Base-by-base conservation (phyloP, 2,797 vertebrate genomes). In the Lagodon rhomboides region DNA sequence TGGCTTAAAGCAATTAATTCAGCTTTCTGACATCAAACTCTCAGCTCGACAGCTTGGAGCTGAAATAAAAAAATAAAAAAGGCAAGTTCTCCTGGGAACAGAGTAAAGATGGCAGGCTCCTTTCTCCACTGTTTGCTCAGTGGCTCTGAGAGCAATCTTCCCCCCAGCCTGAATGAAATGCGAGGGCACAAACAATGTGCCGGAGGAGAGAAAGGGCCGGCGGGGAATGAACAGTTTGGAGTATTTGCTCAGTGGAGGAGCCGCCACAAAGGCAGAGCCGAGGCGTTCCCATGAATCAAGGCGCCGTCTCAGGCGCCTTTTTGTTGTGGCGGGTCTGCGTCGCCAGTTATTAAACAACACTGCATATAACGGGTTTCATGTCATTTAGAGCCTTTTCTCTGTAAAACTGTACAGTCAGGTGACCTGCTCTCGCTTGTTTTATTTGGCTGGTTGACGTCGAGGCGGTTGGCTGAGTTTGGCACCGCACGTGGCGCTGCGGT, bases 241-340 rank as follows among this genome's bases (percentile, higher is more conserved):
- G 96, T 98, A 97, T 98, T 98, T 98, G 95, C 97, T 97, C 95
- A 98, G 96, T 96, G 97, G 97, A 98, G 97, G 96, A 97, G 96
- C 94, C 84, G 94, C 94, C 95, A 97, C 97, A 97, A 97, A 97
- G 95, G 95, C 89, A 87, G 94, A 88, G 94, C 93, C 94, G 70
- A 94, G 94, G 94, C 95, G 96, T 98, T 97, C 96, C 96, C 96
- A 97, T 95, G 96, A 96, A 96, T 95, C 96, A 95, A 91, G 95
- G 82, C 90, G 85, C 93, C 92, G 95, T 93, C 94, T 96, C 94
- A 92, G 94, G 79, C 88, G 81, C 93, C 95, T 96, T 97, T 96
- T 97, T 97, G 95, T 92, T 89, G 76, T 17, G 55, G 44, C 38
- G 68, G 89, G 89, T 91, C 93, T 90, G 92, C 93, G 86, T 93